Evolutionary conservation across 2,888 invertebrate genomes (phyloP).

Genomic region (Cataglyphis rosenhaueri): DNA sequence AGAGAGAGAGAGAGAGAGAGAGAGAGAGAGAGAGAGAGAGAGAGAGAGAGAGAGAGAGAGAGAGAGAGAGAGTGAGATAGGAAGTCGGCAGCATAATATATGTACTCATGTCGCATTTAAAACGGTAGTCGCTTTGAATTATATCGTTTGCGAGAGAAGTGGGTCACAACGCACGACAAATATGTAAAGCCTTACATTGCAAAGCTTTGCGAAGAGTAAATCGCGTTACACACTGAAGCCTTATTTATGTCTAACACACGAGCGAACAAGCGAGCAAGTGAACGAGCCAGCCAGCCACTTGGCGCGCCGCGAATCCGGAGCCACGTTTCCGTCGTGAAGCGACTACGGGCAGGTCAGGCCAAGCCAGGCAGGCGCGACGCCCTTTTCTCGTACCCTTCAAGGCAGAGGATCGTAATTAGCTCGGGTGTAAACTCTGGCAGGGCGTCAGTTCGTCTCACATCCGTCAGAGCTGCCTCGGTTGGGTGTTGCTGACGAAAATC

Average conservation of each 20-base stretch:
- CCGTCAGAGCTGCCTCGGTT: constrained; percentile 64
- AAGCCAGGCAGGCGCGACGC: constrained; percentile 45
- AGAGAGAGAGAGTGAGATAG: not conserved
- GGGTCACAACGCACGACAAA: constrained; percentile 28
- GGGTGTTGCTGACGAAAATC: constrained; percentile 54
- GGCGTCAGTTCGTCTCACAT: constrained; percentile 63
- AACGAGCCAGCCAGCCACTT: constrained; percentile 22
- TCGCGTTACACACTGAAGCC: constrained; percentile 47
- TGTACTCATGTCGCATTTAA: constrained; percentile 38
- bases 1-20: not conserved
- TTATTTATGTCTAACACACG: constrained; percentile 45
- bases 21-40: too few species aligned
- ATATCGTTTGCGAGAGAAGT: constrained; percentile 31
- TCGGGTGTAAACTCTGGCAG: constrained; percentile 62
- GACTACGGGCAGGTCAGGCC: constrained; percentile 34
- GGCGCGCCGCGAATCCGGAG: constrained; percentile 46
- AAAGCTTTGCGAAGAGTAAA: constrained; percentile 38
- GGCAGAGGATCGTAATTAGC: constrained; percentile 65
- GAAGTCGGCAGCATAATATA: constrained; percentile 25
- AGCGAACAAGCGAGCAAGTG: constrained; percentile 24
- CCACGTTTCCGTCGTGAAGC: constrained; percentile 34
- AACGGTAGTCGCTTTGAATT: constrained; percentile 35
- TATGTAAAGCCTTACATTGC: constrained; percentile 16
- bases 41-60: not conserved
- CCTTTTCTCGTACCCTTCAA: constrained; percentile 59